phyloP scores from a whole-genome alignment of 1,140 invertebrate species.

The Drosophila ironensis region DNA sequence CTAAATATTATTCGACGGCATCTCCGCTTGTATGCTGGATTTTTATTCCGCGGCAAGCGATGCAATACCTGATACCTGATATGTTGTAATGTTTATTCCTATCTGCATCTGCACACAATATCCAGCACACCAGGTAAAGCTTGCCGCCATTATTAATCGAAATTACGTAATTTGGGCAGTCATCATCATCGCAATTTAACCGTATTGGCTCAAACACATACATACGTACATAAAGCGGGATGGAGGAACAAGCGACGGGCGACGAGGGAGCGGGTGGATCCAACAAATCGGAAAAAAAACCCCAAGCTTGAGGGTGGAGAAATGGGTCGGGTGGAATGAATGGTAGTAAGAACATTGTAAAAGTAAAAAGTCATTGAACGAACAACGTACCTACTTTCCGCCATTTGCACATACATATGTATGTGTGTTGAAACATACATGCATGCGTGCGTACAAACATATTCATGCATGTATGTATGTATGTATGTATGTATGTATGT shows the following conservation, averaged over 20 bases:
- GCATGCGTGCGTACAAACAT: slow-evolving; percentile 9
- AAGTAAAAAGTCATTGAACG: slow-evolving; percentile 79
- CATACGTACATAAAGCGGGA: slow-evolving; percentile 1
- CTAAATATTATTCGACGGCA: too few relatives aligned
- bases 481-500: slow-evolving; percentile 4
- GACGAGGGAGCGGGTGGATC: neutral
- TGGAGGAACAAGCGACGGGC: slow-evolving; percentile 3
- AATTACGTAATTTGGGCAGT: slow-evolving; percentile 61
- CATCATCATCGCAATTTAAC: slow-evolving; percentile 52
- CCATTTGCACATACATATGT: slow-evolving; percentile 39
- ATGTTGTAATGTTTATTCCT: too few relatives aligned
- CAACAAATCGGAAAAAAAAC: neutral
- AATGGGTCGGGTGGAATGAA: slow-evolving; percentile 10
- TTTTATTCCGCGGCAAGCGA: too few relatives aligned
- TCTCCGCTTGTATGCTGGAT: too few relatives aligned
- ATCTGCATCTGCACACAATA: slow-evolving; percentile 25
- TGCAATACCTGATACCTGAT: too few relatives aligned
- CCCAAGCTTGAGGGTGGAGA: slow-evolving; percentile 6
- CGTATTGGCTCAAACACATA: slow-evolving; percentile 37
- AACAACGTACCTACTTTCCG: slow-evolving; percentile 75
- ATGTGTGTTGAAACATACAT: neutral
- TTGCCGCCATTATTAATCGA: slow-evolving; percentile 59
- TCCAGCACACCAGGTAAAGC: neutral
- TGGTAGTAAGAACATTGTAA: slow-evolving; percentile 58
- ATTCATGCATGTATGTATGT: slow-evolving; percentile 3